A percentile compares a stretch with the other conserved stretches of the same genome.
phyloP scores from a whole-genome alignment of 2,113 vertebrate genomes.

The Melanostigma gelatinosum region DNA sequence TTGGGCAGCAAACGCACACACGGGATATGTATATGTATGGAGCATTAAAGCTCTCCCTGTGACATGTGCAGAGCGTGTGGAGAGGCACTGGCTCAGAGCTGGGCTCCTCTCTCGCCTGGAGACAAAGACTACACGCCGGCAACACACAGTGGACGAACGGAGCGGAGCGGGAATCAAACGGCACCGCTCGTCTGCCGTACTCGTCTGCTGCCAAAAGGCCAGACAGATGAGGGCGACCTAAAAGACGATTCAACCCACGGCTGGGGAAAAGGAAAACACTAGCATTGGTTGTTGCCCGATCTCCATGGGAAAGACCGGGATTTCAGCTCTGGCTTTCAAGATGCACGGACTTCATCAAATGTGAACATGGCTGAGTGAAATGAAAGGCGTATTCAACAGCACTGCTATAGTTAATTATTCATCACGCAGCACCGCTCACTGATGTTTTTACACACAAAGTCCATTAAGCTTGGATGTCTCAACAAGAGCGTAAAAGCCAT shows the following conservation, averaged over 20 bases:
- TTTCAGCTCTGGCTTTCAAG: conserved; percentile 29
- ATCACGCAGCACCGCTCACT: conserved; percentile 43
- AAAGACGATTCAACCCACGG: background rate
- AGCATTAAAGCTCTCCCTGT: conserved; percentile 41
- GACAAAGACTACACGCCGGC: conserved; percentile 47
- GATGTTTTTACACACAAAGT: conserved; percentile 74
- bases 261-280: background rate
- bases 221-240: background rate
- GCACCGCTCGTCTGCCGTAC: background rate
- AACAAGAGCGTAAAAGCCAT: conserved; percentile 45
- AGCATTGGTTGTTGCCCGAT: background rate
- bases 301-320: conserved; percentile 19
- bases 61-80: conserved; percentile 48
- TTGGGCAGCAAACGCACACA: conserved; percentile 26
- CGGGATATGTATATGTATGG: conserved; percentile 56
- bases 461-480: conserved; percentile 57
- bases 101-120: conserved; percentile 41
- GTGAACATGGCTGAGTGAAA: conserved; percentile 28
- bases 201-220: conserved; percentile 14
- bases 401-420: conserved; percentile 57
- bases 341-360: conserved; percentile 1
- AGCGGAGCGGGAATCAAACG: conserved; percentile 33
- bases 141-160: conserved; percentile 43
- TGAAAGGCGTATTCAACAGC: conserved; percentile 37
- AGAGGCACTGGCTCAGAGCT: conserved; percentile 50